phyloP scores from a whole-genome alignment of 1,140 invertebrate genomes.

The Rhyzopertha dominica region DNA sequence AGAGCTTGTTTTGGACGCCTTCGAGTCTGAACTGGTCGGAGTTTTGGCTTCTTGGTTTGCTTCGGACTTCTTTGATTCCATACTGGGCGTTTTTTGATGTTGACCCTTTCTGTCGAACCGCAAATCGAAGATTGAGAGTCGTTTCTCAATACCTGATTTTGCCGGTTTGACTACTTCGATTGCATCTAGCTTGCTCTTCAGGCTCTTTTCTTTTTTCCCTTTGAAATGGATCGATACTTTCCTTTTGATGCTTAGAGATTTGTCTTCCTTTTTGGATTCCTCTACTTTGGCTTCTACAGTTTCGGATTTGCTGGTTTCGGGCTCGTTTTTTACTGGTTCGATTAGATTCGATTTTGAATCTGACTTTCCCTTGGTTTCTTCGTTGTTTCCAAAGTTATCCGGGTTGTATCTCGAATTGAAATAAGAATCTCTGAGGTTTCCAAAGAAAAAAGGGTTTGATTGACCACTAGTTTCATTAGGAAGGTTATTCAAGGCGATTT shows the following conservation, averaged over 20 bases:
- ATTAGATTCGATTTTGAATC: slow-evolving; percentile 42
- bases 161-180: slow-evolving; percentile 10
- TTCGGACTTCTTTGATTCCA: slow-evolving; percentile 33
- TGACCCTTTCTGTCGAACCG: slow-evolving; percentile 12
- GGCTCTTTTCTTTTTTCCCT: slow-evolving; percentile 38
- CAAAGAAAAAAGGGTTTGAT: slow-evolving; percentile 38
- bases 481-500: too few relatives aligned
- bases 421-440: slow-evolving; percentile 30
- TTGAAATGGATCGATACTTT: slow-evolving; percentile 45
- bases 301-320: too few relatives aligned
- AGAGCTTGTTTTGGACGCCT: slow-evolving; percentile 13
- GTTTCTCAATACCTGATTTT: slow-evolving; percentile 12
- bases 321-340: slow-evolving; percentile 25
- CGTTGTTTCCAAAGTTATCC: slow-evolving; percentile 24
- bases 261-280: slow-evolving; percentile 29
- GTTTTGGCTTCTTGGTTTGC: slow-evolving; percentile 30
- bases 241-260: slow-evolving; percentile 31
- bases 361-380: slow-evolving; percentile 45
- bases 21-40: slow-evolving; percentile 29
- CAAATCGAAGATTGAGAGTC: slow-evolving; percentile 25
- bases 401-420: slow-evolving; percentile 35
- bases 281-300: slow-evolving; percentile 19
- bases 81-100: slow-evolving; percentile 34
- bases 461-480: too few relatives aligned
- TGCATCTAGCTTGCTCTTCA: slow-evolving; percentile 19